Evolutionary conservation across 2,797 vertebrate genomes (phyloP), one percentile per base, ranked within the genome.

Genomic region (Anguilla obscura): DNA sequence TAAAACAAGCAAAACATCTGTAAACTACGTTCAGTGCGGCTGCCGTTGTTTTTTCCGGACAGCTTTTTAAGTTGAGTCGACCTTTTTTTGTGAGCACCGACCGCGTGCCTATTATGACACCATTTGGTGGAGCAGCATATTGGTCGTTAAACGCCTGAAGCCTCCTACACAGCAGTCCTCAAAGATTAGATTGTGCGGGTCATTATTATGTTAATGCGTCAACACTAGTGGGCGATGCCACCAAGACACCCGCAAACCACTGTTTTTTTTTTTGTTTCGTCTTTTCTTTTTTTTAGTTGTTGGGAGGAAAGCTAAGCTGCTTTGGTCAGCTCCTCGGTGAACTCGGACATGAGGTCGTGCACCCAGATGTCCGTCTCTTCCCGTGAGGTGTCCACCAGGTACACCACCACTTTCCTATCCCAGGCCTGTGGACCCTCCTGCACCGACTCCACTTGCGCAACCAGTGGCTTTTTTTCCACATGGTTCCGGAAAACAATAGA

Each of bases 401-500:
- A 99, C 54, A 97, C 95, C 0, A 96, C 96, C 66, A 96, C 91
- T 93, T 94, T 97, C 89, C 94, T 92, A 87, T 97, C 96, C 97
- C 97, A 97, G 5, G 94, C 91, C 56, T 93, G 92, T 0, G 92
- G 27, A 4, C 92, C 94, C 69, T 97, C 96, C 54, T 94, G 93
- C 76, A 98, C 92, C 0, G 96, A 91, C 90, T 97, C 95, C 85
- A 99, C 94, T 89, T 97, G 94, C 0, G 98, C 98, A 36, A 99
- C 98, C 88, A 99, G 94, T 0, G 98, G 95, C 88, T 96, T 97
- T 88, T 96, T 96, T 95, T 99, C 98, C 88, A 98, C 97, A 0
- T 98, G 97, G 92, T 97, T 98, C 89, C 98, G 96, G 94, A 99
- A 99, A 1, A 99, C 94, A 93, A 98, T 97, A 0, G 97, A 97